Conservation (phyloP, 53 echinoderm and acorn worm genomes). For the Hippasteria phrygiana region DNA sequence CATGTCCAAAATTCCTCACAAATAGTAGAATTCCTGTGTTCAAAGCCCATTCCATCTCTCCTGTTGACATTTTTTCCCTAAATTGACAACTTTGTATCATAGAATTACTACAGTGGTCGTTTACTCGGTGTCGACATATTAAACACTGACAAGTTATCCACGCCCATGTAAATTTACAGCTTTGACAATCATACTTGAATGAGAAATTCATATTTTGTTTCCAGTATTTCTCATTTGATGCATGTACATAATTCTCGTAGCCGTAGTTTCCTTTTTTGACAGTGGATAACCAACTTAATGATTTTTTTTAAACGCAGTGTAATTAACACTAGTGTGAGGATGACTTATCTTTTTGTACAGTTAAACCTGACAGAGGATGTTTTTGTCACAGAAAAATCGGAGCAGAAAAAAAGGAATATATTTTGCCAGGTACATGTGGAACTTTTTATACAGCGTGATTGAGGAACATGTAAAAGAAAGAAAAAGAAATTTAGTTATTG, state of each 20-base stretch:
- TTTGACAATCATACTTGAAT: not conserved
- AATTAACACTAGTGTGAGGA: not conserved
- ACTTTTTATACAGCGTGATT: not conserved
- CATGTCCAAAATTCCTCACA: too few relatives aligned
- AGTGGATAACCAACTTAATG: not conserved
- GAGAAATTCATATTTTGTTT: not conserved
- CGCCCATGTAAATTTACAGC: not conserved
- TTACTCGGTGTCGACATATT: not conserved
- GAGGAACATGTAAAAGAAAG: not conserved
- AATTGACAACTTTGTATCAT: not conserved
- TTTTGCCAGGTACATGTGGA: not conserved
- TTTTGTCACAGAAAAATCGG: not conserved
- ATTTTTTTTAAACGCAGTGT: not conserved
- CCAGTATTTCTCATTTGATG: constrained; percentile 32
- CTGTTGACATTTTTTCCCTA: not conserved
- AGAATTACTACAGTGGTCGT: not conserved
- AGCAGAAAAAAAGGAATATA: not conserved
- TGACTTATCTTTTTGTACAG: not conserved
- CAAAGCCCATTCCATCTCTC: not conserved
- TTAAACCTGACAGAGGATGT: not conserved
- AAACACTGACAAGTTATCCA: not conserved
- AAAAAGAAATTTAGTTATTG: not conserved
- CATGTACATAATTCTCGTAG: constrained; percentile 35
- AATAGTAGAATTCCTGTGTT: too few relatives aligned
- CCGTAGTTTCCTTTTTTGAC: constrained; percentile 6